Conservation (phyloP, 2,113 vertebrate genomes). For the Scytalopus superciliaris region DNA sequence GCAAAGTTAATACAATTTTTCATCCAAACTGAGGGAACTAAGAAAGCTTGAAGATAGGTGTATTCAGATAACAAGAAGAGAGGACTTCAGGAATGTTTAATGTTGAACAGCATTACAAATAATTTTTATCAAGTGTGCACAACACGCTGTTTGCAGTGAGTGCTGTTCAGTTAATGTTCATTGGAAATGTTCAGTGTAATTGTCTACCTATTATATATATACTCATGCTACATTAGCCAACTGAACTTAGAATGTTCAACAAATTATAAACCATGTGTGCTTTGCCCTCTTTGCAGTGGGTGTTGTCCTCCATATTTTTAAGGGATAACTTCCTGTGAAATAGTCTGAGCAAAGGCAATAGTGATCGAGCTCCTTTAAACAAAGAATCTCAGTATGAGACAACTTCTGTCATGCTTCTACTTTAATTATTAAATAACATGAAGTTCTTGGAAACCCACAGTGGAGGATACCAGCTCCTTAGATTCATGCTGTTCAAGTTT, state of each 20-base stretch:
- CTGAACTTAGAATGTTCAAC: background rate
- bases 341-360: background rate
- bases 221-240: background rate
- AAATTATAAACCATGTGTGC: rapidly evolving
- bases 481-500: background rate
- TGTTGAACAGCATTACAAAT: background rate
- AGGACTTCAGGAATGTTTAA: background rate
- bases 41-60: background rate
- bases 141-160: background rate
- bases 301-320: background rate
- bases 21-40: background rate
- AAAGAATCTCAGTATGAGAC: background rate
- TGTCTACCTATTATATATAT: background rate
- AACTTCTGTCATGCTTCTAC: background rate
- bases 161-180: rapidly evolving
- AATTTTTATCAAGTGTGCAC: background rate
- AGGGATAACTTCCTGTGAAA: background rate
- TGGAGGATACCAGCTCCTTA: background rate
- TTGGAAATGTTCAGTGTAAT: background rate
- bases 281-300: background rate
- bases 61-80: background rate
- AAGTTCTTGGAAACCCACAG: background rate
- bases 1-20: background rate
- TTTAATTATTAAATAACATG: background rate
- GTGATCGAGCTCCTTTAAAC: background rate